These are phyloP conservation scores for Melanotaenia duboulayi DNA, from an alignment of 2,113 vertebrate species.

Conservation along the genomic window DNA sequence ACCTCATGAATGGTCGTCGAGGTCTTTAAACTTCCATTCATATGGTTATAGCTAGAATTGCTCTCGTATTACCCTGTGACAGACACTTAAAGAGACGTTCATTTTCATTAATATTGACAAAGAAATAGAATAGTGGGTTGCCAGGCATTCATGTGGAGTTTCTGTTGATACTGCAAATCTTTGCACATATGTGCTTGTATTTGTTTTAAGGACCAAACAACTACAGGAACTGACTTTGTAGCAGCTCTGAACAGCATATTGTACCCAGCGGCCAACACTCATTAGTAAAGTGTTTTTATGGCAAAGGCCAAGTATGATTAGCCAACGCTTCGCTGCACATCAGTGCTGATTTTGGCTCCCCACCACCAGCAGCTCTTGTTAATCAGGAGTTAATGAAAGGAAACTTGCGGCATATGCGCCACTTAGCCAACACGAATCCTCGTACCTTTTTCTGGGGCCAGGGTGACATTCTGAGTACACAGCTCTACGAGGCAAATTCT, in stretches of 20 bases:
- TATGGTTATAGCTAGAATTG: not conserved
- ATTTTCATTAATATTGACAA: not conserved
- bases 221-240: conserved; percentile 21
- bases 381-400: conserved; percentile 62
- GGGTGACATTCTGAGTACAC: not conserved
- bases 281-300: conserved; percentile 51
- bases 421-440: conserved; percentile 24
- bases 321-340: conserved; percentile 57
- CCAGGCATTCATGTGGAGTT: conserved; percentile 13
- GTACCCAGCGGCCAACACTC: conserved; percentile 46
- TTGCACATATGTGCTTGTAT: conserved; percentile 29
- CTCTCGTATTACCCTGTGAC: not conserved
- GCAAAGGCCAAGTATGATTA: conserved; percentile 67
- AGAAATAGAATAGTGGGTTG: not conserved
- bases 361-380: conserved; percentile 39
- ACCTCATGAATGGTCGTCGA: not conserved
- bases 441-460: not conserved
- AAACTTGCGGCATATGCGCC: conserved; percentile 49
- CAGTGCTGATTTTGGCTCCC: conserved; percentile 45
- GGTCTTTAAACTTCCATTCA: not conserved
- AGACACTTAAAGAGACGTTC: not conserved
- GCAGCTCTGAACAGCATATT: conserved; percentile 41
- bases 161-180: conserved; percentile 28
- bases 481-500: not conserved
- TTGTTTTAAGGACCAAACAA: conserved; percentile 21